Evolutionary conservation across 2,797 vertebrate species (phyloP), one percentile per base, ranked within the genome.

Genomic region (Centropyge bicolor): DNA sequence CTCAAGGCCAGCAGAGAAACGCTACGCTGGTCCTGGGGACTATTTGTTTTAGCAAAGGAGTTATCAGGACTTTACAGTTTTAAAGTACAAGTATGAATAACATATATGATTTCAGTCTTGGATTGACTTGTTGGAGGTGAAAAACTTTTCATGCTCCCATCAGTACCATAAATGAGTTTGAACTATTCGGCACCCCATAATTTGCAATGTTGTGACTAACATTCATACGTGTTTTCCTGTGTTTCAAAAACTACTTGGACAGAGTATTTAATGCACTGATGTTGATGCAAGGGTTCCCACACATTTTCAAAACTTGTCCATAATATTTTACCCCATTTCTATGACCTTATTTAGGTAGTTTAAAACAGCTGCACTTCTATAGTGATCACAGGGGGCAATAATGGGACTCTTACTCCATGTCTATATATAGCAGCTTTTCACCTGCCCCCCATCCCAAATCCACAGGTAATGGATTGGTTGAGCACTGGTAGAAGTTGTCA

Each of bases 1-100:
- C 60, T 82, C 43, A 84, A 82, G 74, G 75, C 31, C 45, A 65
- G 38, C n/a, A 63, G 38, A 88, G 52, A 55, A 71, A 71, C 6
- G 5, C 20, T 43, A 8, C 41, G 22, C 64, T 45, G 56, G 22
- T 72, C 3, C 41, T 67, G 20, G 5, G 20, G 54, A 45, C 17
- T 38, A 16, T 31, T 27, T 43, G 27, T 70, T 67, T 69, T 45
- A 52, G 51, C 27, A 36, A 20, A 70, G 10, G 4, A 17, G 9
- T 38, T 20, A 52, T 14, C 4, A 20, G 6, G 51, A 60, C 20
- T 49, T 66, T 22, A 35, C 13, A 40, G 9, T 8, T 16, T 62
- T 17, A n/a, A n/a, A n/a, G 38, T 36, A 46, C 10, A n/a, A 40
- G 31, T 12, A 2, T 46, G 19, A 51, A 19, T 3, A 77, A 60